Conservation (phyloP, 2,113 vertebrate species). For the Chaetorhynchus papuensis region DNA sequence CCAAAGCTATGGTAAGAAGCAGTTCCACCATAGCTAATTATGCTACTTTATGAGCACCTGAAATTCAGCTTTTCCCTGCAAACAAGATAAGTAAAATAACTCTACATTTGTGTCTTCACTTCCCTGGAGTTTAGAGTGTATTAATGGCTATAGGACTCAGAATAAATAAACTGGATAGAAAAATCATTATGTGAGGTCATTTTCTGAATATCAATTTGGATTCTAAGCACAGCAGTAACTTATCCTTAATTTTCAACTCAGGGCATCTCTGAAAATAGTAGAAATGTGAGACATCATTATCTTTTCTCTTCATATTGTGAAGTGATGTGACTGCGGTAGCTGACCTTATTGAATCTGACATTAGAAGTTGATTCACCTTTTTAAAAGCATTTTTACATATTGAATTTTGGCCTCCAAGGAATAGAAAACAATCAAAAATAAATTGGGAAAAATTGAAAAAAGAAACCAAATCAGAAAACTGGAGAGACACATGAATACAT, state of each 20-base stretch:
- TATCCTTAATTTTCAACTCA: slow-evolving; percentile 53
- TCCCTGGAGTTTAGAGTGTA: slow-evolving; percentile 31
- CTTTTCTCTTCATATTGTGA: slow-evolving; percentile 18
- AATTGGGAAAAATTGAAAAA: not conserved
- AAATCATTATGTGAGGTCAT: slow-evolving; percentile 64
- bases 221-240: slow-evolving; percentile 59
- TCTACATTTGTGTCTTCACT: not conserved
- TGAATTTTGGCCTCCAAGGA: slow-evolving; percentile 39
- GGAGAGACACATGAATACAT: not conserved
- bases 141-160: slow-evolving; percentile 48
- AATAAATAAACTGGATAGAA: slow-evolving; percentile 66
- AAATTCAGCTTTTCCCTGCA: not conserved
- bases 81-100: slow-evolving; percentile 46
- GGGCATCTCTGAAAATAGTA: slow-evolving; percentile 17
- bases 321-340: not conserved
- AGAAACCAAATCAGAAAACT: not conserved
- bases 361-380: slow-evolving; percentile 45
- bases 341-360: slow-evolving; percentile 51
- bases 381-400: slow-evolving; percentile 41
- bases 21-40: not conserved
- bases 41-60: not conserved
- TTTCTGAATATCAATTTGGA: slow-evolving; percentile 64
- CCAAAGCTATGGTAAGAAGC: not conserved
- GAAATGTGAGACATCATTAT: slow-evolving; percentile 31
- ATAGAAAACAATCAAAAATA: slow-evolving; percentile 29